Base-by-base conservation (phyloP, 2,797 vertebrate genomes). In the Periophthalmus magnuspinnatus region DNA sequence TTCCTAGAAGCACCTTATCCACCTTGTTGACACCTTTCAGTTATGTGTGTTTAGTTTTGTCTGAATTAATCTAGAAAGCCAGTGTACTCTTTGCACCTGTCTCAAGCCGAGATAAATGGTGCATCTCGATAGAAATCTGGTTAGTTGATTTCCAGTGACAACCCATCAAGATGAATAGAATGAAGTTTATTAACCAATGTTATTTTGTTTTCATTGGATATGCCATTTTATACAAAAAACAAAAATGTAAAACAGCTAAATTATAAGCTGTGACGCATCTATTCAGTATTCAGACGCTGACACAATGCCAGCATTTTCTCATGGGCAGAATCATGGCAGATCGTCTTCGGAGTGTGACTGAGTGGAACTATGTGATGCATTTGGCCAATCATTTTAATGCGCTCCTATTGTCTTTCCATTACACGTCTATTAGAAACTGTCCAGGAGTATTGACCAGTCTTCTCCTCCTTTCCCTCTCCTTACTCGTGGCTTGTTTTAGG, bases 281-380 rank as follows among this genome's bases (percentile, higher is more conserved):
- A 90, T 90, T 91, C 90, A 84, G 79, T 70, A 28, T 28, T 28
- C 81, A 87, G 84, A 88, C 79, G 65, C 76, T 90, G 87, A 87
- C 36, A 73, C 82, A 36, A 50, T 83, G 84, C 82, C 90, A 90
- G 82, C 75, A 75, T 86, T 84, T 81, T 66, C 76, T 70, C 84
- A 57, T 73, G 87, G 88, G 88, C 86, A 84, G 88, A 89, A 89
- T 85, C 78, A 81, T 88, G 84, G 82, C 86, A 71, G 78, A 87
- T 83, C 82, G 81, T 90, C 87, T 88, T 86, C 85, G 19, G 79
- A 86, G 83, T 91, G 86, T 92, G 92, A 92, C 90, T 28, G 90
- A 89, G 86, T 91, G 90, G 85, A 91, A 91, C 90, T 77, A 86
- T 86, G 91, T 90, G 88, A 94, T 92, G 91, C 82, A 93, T 94